Conservation (phyloP, 2,888 invertebrate genomes). For the Ceraclea dissimilis region DNA sequence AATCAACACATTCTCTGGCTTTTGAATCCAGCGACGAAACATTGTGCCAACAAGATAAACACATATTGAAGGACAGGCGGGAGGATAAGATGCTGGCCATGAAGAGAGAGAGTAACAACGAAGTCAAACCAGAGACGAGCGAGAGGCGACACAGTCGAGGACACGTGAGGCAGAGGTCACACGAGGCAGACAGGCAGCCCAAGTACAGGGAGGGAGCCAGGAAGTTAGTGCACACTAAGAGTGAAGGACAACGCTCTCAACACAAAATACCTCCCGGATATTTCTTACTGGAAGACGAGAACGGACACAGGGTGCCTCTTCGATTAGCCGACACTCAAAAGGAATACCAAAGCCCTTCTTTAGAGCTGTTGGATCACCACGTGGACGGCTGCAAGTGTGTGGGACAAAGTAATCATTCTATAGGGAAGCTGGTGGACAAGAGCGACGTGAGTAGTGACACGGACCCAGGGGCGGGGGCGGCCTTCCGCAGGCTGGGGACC, state of each 20-base stretch:
- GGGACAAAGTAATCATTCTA: slow-evolving; percentile 19
- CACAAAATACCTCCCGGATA: slow-evolving; percentile 16
- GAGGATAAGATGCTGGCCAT: slow-evolving; percentile 12
- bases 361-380: slow-evolving; percentile 15
- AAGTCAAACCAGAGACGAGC: slow-evolving; percentile 4
- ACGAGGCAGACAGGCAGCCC: slow-evolving; percentile 9
- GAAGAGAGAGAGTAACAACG: slow-evolving; percentile 4
- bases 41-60: slow-evolving; percentile 14
- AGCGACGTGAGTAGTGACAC: slow-evolving; percentile 19
- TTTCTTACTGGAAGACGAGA: slow-evolving; percentile 20
- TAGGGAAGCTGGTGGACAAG: slow-evolving; percentile 17
- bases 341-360: slow-evolving; percentile 18
- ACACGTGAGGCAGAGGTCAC: slow-evolving; percentile 14
- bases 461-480: neutral
- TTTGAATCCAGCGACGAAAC: slow-evolving; percentile 24
- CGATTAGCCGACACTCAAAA: slow-evolving; percentile 8
- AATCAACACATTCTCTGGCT: slow-evolving; percentile 20
- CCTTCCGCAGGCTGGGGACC: slow-evolving; percentile 17
- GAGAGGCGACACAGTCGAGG: slow-evolving; percentile 9
- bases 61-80: neutral
- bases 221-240: slow-evolving; percentile 20
- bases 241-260: slow-evolving; percentile 15
- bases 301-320: slow-evolving; percentile 11
- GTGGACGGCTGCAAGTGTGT: slow-evolving; percentile 20
- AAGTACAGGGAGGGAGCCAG: slow-evolving; percentile 16